Conservation (phyloP, 1,140 invertebrate species). For the Drosophila neocordata region DNA sequence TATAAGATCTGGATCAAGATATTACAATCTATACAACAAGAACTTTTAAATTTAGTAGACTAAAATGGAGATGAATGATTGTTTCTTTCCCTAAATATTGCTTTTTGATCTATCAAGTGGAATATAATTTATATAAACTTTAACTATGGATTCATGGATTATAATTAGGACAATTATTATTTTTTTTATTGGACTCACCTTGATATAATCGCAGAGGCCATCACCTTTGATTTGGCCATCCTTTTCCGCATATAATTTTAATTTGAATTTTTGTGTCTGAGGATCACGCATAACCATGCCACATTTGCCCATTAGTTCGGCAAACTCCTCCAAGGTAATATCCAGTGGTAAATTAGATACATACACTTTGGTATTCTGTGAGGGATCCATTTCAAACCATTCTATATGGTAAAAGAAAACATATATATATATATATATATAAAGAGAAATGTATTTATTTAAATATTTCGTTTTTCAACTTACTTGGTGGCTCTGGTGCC, state of each 20-base stretch:
- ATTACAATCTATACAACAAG: too few species aligned
- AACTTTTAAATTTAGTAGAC: too few species aligned
- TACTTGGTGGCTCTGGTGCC: conserved; percentile 83
- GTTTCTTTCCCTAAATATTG: too few species aligned
- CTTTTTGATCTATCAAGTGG: too few species aligned
- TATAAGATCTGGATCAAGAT: too few species aligned
- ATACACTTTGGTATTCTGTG: conserved; percentile 98
- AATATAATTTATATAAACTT: too few species aligned
- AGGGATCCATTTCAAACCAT: conserved; percentile 97
- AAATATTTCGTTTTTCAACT: conserved; percentile 23
- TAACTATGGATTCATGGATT: too few species aligned
- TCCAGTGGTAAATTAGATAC: conserved; percentile 95
- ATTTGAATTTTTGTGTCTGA: conserved; percentile 92
- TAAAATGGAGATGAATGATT: too few species aligned
- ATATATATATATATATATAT: too few species aligned
- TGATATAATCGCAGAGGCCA: conserved; percentile 98
- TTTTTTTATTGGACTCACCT: conserved; percentile 84
- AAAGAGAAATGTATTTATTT: too few species aligned
- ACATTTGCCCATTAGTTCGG: conserved; percentile 97
- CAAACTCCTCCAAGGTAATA: conserved; percentile 94
- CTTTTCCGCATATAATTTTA: conserved; percentile 96
- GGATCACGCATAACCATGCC: conserved; percentile 97
- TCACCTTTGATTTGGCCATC: conserved; percentile 96
- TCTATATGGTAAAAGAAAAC: conserved; percentile 72
- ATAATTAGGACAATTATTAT: neutral